Base-by-base conservation (phyloP, 2,888 invertebrate genomes). In the Buathra laborator region DNA sequence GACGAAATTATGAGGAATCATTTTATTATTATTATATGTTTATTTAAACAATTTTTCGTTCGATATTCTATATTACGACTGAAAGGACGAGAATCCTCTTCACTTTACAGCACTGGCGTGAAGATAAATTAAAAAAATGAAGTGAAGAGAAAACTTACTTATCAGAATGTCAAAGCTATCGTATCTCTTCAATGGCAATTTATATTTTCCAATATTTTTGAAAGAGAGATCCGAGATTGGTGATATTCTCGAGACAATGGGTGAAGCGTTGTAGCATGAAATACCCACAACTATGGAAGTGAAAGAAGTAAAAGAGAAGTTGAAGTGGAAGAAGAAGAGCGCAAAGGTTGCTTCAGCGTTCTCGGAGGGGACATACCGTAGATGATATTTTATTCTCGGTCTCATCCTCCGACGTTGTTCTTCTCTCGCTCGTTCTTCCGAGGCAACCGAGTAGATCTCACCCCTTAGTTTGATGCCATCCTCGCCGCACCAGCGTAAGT, bases 311-410 rank as follows among this genome's bases (percentile, higher is more conserved):
- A 56, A 68, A 76, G 43, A 74, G 75, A 72, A 81, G 72, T 71
- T 68, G 78, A 76, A 68, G 71, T 48, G 77, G 70, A 83, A 83
- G 81, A 83, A 77, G 86, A 87, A 86, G 81, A 88, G 86, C 86
- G 83, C 86, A 83, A 89, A 79, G 64, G 85, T 76, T 68, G 76
- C 85, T 68, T 80, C 66, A 72, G 83, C 87, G 87, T 88, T 89
- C 91, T 91, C 90, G 88, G 89, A 91, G 91, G 91, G 89, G 90
- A 91, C 90, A 90, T 90, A 91, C 89, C 87, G 88, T 89, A 89
- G 89, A 91, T 91, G 89, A 91, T 91, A 91, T 91, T 91, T 91
- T 91, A 91, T 91, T 91, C 91, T 90, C 88, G 87, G 88, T 84
- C 88, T 88, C 87, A 64, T 81, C 64, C 85, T 68, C 86, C 51